phyloP scores from a whole-genome alignment of 2,113 vertebrate genomes.

The Lipophrys pholis region DNA sequence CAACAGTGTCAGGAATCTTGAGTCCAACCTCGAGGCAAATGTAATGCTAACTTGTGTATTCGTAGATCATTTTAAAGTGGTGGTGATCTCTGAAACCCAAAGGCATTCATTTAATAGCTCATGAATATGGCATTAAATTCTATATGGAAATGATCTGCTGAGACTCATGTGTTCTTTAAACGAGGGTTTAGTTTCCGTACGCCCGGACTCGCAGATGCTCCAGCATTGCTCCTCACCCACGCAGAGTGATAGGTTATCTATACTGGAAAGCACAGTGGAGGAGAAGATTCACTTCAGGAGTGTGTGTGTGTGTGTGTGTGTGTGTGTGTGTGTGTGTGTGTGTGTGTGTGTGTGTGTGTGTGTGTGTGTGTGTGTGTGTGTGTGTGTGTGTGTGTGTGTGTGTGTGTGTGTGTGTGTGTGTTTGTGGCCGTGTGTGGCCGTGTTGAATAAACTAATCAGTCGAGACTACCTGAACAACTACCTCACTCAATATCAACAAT shows the following conservation, averaged over 20 bases:
- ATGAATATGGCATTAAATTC: too few relatives aligned
- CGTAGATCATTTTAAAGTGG: too few relatives aligned
- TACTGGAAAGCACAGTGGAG: slow-evolving; percentile 30
- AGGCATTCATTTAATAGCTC: too few relatives aligned
- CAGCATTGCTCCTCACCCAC: slow-evolving; percentile 50
- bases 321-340: background rate
- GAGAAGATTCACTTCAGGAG: slow-evolving; percentile 25
- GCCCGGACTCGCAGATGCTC: slow-evolving; percentile 35
- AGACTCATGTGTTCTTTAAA: slow-evolving; percentile 22
- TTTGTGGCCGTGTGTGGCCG: background rate
- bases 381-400: background rate
- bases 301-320: slow-evolving; percentile 9
- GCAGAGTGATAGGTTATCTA: slow-evolving; percentile 54
- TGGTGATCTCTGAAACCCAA: too few relatives aligned
- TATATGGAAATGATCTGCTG: too few relatives aligned
- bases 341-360: slow-evolving; percentile 1
- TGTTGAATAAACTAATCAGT: slow-evolving; percentile 6
- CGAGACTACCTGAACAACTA: background rate
- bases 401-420: slow-evolving; percentile 4
- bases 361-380: slow-evolving; percentile 11
- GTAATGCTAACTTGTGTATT: too few relatives aligned
- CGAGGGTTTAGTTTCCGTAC: slow-evolving; percentile 32
- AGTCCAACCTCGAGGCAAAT: too few relatives aligned
- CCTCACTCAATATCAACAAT: slow-evolving; percentile 8
- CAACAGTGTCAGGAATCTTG: too few relatives aligned